Evolutionary conservation across 2,113 vertebrate genomes (phyloP).

Genomic region (Pterocles gutturalis): DNA sequence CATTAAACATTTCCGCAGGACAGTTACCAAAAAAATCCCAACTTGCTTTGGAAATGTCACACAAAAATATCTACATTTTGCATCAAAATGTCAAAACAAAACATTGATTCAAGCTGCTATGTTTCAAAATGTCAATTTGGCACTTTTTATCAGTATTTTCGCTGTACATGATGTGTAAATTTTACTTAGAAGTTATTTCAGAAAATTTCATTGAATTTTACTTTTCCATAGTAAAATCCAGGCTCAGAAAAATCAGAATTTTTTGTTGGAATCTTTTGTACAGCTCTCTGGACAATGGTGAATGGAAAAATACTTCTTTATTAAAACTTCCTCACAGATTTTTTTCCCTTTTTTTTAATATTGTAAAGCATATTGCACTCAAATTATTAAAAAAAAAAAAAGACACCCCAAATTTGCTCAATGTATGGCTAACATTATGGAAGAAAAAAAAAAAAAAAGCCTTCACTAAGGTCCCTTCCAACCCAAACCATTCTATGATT

Average conservation of each 20-base stretch:
- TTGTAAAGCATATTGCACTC: background rate
- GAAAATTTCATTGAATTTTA: background rate
- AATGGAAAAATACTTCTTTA: background rate
- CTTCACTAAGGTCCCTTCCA: no score
- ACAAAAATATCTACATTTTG: slow-evolving; percentile 54
- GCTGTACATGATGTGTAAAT: background rate
- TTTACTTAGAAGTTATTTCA: background rate
- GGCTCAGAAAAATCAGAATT: background rate
- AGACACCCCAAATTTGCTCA: accelerated
- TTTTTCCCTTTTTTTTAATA: background rate
- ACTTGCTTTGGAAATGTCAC: slow-evolving; percentile 62
- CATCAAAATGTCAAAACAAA: slow-evolving; percentile 71
- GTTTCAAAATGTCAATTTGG: slow-evolving; percentile 43
- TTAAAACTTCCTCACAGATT: background rate
- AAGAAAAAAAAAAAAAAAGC: accelerated
- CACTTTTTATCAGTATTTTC: slow-evolving; percentile 31
- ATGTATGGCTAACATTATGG: background rate
- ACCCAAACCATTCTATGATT: no score
- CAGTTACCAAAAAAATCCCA: slow-evolving; percentile 46
- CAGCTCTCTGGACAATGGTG: background rate
- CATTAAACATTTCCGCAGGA: slow-evolving; percentile 46
- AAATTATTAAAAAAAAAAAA: background rate
- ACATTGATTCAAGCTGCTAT: slow-evolving; percentile 54
- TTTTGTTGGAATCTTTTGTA: background rate
- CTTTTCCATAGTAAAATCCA: background rate